These are phyloP conservation scores for Gryon sp. DNA, from an alignment of 1,140 invertebrate genomes.

Conservation along the genomic window DNA sequence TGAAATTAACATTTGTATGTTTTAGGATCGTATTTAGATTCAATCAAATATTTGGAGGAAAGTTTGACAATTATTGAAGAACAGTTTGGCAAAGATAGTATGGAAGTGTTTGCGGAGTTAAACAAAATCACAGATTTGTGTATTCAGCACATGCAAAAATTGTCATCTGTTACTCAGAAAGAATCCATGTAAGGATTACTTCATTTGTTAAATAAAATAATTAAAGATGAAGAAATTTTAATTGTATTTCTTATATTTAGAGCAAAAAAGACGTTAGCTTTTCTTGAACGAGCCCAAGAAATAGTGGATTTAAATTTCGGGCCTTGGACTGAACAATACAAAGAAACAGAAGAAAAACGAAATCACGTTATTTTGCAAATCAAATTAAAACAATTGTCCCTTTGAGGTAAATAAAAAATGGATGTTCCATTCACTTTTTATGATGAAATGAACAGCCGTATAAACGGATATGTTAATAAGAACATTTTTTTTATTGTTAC, in stretches of 20 bases:
- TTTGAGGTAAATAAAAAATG: too few relatives aligned
- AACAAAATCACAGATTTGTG: conserved; percentile 78
- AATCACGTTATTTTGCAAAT: conserved; percentile 38
- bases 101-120: conserved; percentile 81
- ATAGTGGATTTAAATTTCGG: conserved; percentile 71
- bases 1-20: too few relatives aligned
- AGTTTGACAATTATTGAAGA: conserved; percentile 77
- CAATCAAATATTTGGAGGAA: conserved; percentile 76
- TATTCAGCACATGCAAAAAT: conserved; percentile 67
- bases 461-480: too few relatives aligned
- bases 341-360: conserved; percentile 68
- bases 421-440: too few relatives aligned
- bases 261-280: conserved; percentile 63
- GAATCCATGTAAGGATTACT: conserved; percentile 68
- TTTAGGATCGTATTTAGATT: conserved; percentile 74
- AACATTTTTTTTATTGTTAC: conserved; percentile 25
- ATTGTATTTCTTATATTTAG: conserved; percentile 58
- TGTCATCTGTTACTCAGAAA: conserved; percentile 55
- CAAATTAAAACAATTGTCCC: not conserved
- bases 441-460: too few relatives aligned
- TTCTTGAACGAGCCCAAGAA: conserved; percentile 66
- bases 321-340: conserved; percentile 68
- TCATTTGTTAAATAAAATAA: conserved; percentile 14
- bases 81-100: conserved; percentile 80
- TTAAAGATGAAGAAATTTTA: too few relatives aligned